Percentiles rank a stretch among this genome's conserved stretches.
These are phyloP conservation scores for Geotrypetes seraphini DNA, from an alignment of 2,797 vertebrate species.

Conservation along the genomic window DNA sequence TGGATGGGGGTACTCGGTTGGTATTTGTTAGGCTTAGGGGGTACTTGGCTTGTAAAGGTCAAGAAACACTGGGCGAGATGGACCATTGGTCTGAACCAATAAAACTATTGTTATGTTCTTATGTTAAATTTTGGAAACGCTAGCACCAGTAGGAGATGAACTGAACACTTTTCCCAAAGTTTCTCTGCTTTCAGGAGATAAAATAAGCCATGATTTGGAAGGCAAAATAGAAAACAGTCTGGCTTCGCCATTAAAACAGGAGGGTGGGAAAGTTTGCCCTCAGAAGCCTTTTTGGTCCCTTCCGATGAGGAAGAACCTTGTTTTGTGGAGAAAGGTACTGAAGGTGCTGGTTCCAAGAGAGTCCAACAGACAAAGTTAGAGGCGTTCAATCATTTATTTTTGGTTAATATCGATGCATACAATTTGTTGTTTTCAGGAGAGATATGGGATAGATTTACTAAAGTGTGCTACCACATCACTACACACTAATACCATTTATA, in stretches of 20 bases:
- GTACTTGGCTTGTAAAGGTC: no score
- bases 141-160: conserved; percentile 56
- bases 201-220: conserved; percentile 43
- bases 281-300: conserved; percentile 74
- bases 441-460: no score
- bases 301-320: conserved; percentile 76
- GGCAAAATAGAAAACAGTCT: conserved; percentile 50
- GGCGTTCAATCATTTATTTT: neutral
- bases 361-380: conserved; percentile 42
- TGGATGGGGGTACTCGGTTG: no score
- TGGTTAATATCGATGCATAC: no score
- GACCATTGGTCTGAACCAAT: no score
- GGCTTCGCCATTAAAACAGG: conserved; percentile 59
- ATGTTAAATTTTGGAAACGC: conserved; percentile 68
- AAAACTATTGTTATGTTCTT: no score
- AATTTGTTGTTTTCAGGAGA: no score
- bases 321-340: conserved; percentile 37
- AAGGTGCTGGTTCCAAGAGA: conserved; percentile 23
- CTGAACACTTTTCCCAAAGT: conserved; percentile 51
- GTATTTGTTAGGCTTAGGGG: no score
- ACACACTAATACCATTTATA: no score
- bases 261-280: conserved; percentile 67
- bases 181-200: conserved; percentile 43
- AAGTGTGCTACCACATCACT: no score
- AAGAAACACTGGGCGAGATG: no score